A percentile compares a stretch with the other conserved stretches of the same genome.
phyloP scores from a whole-genome alignment of 1,140 invertebrate genomes.

The Palaemon carinicauda region DNA sequence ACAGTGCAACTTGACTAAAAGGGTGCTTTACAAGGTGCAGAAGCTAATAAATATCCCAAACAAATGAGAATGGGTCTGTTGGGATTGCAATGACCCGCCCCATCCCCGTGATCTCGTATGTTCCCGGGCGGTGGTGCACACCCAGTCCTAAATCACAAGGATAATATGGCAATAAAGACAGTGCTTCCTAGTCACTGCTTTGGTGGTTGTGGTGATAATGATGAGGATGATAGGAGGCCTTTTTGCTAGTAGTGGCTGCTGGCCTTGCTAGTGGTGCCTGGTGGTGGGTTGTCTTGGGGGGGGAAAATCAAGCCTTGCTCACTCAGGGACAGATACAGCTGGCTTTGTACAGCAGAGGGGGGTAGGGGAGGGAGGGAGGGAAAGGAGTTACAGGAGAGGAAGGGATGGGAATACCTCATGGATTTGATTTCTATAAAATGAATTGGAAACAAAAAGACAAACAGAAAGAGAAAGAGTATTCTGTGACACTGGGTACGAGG shows the following conservation, averaged over 20 bases:
- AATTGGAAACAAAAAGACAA: background rate
- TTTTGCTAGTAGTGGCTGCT: background rate
- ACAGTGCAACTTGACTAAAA: constrained; percentile 13
- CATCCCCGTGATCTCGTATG: constrained; percentile 13
- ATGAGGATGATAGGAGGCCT: constrained; percentile 30
- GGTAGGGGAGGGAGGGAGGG: constrained; percentile 24
- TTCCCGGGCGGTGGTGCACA: background rate
- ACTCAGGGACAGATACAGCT: constrained; percentile 44
- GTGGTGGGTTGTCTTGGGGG: constrained; percentile 53
- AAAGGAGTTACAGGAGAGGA: constrained; percentile 43
- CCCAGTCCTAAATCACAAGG: no score
- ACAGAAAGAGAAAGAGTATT: constrained; percentile 2
- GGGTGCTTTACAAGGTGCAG: constrained; percentile 33
- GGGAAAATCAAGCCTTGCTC: constrained; percentile 47
- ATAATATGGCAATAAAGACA: no score
- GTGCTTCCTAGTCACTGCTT: background rate
- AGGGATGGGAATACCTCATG: constrained; percentile 4
- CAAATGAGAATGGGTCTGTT: background rate
- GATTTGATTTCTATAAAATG: constrained; percentile 24
- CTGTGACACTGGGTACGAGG: background rate
- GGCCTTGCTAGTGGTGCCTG: constrained; percentile 33
- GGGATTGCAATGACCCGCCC: background rate
- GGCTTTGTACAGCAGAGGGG: constrained; percentile 47
- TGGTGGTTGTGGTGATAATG: background rate
- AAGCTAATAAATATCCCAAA: background rate